These are phyloP conservation scores for Hipparchia semele DNA, from an alignment of 2,888 invertebrate species.

Conservation along the genomic window DNA sequence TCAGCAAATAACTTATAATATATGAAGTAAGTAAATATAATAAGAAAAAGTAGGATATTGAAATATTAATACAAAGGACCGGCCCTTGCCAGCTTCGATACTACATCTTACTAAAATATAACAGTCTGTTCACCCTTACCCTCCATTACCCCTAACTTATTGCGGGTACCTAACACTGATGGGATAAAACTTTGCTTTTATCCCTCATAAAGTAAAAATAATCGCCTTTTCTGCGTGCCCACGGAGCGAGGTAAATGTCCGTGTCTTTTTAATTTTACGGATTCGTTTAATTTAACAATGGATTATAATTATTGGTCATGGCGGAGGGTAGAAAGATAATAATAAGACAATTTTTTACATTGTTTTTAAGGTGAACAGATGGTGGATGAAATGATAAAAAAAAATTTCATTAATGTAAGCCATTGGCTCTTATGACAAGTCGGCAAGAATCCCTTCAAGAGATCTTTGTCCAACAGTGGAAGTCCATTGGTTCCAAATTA, in stretches of 20 bases:
- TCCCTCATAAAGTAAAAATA: constrained; percentile 39
- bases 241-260: constrained; percentile 28
- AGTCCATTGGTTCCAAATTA: neutral
- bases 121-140: constrained; percentile 34
- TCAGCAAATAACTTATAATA: no score
- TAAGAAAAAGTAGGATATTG: constrained; percentile 16
- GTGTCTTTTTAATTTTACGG: constrained; percentile 32
- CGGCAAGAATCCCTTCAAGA: neutral
- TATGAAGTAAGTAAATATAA: neutral
- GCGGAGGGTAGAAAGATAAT: neutral
- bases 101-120: constrained; percentile 33
- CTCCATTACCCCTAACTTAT: constrained; percentile 37
- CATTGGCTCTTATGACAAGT: no score
- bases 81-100: constrained; percentile 10
- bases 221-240: constrained; percentile 31
- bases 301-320: constrained; percentile 6
- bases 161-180: constrained; percentile 33
- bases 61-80: constrained; percentile 21
- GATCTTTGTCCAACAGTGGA: no score
- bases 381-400: no score
- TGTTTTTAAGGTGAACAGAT: no score
- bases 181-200: constrained; percentile 40
- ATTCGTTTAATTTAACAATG: constrained; percentile 15
- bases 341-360: neutral
- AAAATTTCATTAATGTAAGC: no score